Conservation (phyloP, 2,888 invertebrate genomes). For the Leptarthrus brevirostris region DNA sequence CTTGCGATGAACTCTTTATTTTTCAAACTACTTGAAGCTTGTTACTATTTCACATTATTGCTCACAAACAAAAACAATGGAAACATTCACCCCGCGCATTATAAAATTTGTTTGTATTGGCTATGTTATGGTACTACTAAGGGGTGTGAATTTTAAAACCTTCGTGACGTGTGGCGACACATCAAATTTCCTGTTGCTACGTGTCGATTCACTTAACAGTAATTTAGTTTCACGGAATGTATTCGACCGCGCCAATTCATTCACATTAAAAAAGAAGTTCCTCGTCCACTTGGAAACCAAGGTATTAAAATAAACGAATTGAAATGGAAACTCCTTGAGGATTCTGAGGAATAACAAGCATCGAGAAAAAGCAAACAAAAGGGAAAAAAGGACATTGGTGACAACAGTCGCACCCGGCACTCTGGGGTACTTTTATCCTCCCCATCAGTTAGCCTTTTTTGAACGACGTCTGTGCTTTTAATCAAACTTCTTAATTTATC, state of each 20-base stretch:
- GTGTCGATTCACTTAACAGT: conserved; percentile 29
- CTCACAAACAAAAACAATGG: background rate
- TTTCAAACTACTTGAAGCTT: too few relatives aligned
- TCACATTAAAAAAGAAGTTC: background rate
- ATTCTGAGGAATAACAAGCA: background rate
- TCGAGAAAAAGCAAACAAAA: background rate
- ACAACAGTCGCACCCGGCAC: background rate
- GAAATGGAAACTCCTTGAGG: conserved; percentile 3
- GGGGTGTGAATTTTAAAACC: conserved; percentile 46
- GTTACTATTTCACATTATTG: background rate
- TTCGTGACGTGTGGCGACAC: conserved; percentile 34
- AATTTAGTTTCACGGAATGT: conserved; percentile 23
- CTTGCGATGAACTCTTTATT: too few relatives aligned
- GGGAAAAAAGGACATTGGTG: background rate
- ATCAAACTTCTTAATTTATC: conserved; percentile 59
- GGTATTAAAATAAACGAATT: conserved; percentile 4
- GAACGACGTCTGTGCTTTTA: conserved; percentile 53
- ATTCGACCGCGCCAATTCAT: conserved; percentile 21
- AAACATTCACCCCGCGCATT: background rate
- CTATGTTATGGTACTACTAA: background rate
- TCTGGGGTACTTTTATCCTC: conserved; percentile 16
- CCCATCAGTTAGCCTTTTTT: conserved; percentile 37
- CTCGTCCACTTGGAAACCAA: background rate
- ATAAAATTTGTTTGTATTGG: background rate
- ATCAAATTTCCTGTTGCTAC: conserved; percentile 29